Evolutionary conservation across 1,140 invertebrate species (phyloP), one percentile per base, ranked within the genome.

Genomic region (Ptiloglossa arizonensis): DNA sequence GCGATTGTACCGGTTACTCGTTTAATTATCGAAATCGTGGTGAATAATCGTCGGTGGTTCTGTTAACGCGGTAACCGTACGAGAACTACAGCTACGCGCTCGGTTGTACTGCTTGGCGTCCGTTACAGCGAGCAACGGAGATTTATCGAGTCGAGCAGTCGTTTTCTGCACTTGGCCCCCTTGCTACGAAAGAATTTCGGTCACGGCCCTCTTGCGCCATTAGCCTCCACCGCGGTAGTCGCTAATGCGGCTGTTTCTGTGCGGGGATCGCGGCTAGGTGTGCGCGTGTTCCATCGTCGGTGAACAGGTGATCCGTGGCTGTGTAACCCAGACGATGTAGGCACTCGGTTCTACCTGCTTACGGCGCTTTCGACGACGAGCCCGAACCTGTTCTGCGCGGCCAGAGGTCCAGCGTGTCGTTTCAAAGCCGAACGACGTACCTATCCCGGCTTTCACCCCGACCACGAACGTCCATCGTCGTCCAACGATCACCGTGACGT

Each of bases 101-200:
- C 41, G 41, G 8, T 6, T 11, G 35, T 5, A 46, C 46, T 27
- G 41, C 41, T 17, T 50, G 15, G 48, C 50, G 9, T n/a, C 5
- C n/a, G 50, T 52, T 24, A 52, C 5, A 52, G 57, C 24, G 46
- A n/a, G 74, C 50, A 69, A 44, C 41, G 44, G 63, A 70, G 82
- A 84, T 85, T 84, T 70, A 84, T 81, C 82, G 38, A 32, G 72
- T 29, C 57, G 46, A 79, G 70, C 50, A 57, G 29, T 57, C 54
- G 54, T 82, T 77, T 79, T 87, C 71, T 91, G 90, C 90, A 91
- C 90, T 91, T 91, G 90, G 89, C 89, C 90, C 90, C 85, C 86
- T 90, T 91, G 85, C 80, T 76, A 35, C 38, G 76, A 80, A 78
- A 83, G 88, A 89, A 92, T 91, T 92, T 91, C 91, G 91, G 91